Percentiles rank a stretch among this genome's conserved stretches.
Evolutionary conservation across 1,140 invertebrate species (phyloP).

Genomic region (Neodiprion pinetum): DNA sequence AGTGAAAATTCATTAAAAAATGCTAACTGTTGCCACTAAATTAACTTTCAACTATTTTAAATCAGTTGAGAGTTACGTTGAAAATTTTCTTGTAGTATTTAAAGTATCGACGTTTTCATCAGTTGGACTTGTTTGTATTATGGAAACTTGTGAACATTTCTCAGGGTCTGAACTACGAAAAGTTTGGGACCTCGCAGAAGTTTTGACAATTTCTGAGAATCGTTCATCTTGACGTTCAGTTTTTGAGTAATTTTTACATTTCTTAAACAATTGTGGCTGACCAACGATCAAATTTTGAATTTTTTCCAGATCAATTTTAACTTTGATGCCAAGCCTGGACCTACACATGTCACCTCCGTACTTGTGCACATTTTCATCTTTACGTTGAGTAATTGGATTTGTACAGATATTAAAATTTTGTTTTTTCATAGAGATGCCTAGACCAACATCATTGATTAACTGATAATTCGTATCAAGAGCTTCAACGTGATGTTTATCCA

Average conservation of each 20-base stretch:
- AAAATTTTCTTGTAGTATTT: not conserved
- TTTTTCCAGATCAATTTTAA: conserved; percentile 53
- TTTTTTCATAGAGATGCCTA: no score
- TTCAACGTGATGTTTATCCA: no score
- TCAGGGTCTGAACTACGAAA: not conserved
- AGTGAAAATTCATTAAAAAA: no score
- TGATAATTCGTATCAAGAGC: no score
- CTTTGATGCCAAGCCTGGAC: conserved; percentile 33
- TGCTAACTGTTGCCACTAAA: no score
- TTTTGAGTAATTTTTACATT: conserved; percentile 16
- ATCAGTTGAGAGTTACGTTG: no score
- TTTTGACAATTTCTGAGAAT: not conserved
- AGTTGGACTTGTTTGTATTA: not conserved
- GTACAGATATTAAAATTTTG: no score
- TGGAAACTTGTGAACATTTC: not conserved
- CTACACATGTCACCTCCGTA: not conserved
- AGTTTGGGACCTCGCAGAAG: not conserved
- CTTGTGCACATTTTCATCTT: not conserved
- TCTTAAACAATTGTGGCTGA: conserved; percentile 43
- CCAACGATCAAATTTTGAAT: conserved; percentile 41
- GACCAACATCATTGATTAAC: no score
- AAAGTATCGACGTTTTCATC: not conserved
- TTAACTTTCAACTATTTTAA: no score
- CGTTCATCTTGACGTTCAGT: not conserved
- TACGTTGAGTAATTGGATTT: no score